These are phyloP conservation scores for Sycon ciliatum DNA, from an alignment of 37 sponge, comb jelly and placozoan species.

Conservation along the genomic window DNA sequence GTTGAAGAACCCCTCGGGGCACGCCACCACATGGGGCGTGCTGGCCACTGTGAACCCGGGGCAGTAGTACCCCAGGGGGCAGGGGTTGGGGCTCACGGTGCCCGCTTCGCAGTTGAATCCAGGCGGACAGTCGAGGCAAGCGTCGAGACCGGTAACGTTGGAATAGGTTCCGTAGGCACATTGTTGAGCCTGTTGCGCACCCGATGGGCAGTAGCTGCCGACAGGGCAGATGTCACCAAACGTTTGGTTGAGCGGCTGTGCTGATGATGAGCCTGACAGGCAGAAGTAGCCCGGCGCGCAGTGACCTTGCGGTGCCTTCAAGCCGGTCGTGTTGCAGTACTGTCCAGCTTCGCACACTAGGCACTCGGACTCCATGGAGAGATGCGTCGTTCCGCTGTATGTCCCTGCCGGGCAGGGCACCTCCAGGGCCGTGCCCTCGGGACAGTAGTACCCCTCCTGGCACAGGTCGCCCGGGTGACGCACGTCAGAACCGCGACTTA, in stretches of 20 bases:
- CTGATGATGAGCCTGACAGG: background rate
- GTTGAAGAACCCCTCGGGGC: constrained; percentile 28
- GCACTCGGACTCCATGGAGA: background rate
- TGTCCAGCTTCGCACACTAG: background rate
- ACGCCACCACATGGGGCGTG: constrained; percentile 15
- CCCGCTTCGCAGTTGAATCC: constrained; percentile 32
- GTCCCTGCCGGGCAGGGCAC: constrained; percentile 12
- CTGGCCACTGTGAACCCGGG: constrained; percentile 17
- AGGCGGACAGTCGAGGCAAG: constrained; percentile 3
- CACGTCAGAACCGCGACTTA: background rate
- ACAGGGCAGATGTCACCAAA: constrained; percentile 13
- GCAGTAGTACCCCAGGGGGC: constrained; percentile 37
- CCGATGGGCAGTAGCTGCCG: constrained; percentile 13
- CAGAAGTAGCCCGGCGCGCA: constrained; percentile 33
- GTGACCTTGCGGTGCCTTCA: background rate
- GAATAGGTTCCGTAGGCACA: constrained; percentile 24
- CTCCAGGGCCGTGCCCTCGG: constrained; percentile 14
- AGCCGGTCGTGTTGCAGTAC: background rate
- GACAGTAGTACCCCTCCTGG: constrained; percentile 32
- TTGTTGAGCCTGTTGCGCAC: background rate
- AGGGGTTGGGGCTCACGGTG: constrained; percentile 26
- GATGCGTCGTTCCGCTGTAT: background rate
- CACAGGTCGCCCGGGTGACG: background rate
- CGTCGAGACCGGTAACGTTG: background rate
- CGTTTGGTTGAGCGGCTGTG: background rate